A percentile compares a stretch with the other conserved stretches of the same genome.
These are phyloP conservation scores for Cheilosia vulpina DNA, from an alignment of 2,888 invertebrate species.

Conservation along the genomic window DNA sequence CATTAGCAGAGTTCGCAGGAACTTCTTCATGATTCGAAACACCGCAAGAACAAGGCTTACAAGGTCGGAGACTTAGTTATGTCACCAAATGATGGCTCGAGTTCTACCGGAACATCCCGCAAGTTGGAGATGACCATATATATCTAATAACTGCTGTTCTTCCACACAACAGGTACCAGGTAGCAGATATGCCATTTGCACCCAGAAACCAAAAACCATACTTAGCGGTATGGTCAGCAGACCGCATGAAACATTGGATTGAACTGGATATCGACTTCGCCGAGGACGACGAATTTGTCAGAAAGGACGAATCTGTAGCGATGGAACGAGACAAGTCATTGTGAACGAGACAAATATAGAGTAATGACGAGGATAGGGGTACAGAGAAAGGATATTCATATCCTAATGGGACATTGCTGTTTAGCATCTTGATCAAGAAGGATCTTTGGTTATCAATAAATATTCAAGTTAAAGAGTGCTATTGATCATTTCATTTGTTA, in stretches of 20 bases:
- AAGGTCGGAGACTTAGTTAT: conserved; percentile 16
- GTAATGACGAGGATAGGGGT: too few relatives aligned
- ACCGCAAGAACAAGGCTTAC: not conserved
- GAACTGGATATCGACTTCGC: too few relatives aligned
- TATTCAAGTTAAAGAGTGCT: too few relatives aligned
- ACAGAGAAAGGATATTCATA: too few relatives aligned
- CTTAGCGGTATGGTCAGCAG: not conserved
- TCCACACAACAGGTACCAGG: not conserved
- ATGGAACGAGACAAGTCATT: too few relatives aligned
- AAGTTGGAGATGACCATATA: conserved; percentile 31
- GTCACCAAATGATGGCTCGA: conserved; percentile 18
- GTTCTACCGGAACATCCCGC: conserved; percentile 25
- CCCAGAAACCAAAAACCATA: conserved; percentile 36
- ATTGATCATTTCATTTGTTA: too few relatives aligned
- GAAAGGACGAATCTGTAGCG: too few relatives aligned
- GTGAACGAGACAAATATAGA: too few relatives aligned
- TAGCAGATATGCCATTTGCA: conserved; percentile 25
- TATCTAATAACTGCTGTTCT: not conserved
- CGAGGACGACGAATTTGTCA: too few relatives aligned
- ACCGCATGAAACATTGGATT: too few relatives aligned
- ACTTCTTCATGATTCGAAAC: not conserved
- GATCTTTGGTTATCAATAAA: too few relatives aligned
- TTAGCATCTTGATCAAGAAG: too few relatives aligned
- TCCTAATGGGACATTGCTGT: fast-evolving
- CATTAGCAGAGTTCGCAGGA: not conserved